phyloP scores from a whole-genome alignment of 2,113 vertebrate genomes.

The Sebastes fasciatus region DNA sequence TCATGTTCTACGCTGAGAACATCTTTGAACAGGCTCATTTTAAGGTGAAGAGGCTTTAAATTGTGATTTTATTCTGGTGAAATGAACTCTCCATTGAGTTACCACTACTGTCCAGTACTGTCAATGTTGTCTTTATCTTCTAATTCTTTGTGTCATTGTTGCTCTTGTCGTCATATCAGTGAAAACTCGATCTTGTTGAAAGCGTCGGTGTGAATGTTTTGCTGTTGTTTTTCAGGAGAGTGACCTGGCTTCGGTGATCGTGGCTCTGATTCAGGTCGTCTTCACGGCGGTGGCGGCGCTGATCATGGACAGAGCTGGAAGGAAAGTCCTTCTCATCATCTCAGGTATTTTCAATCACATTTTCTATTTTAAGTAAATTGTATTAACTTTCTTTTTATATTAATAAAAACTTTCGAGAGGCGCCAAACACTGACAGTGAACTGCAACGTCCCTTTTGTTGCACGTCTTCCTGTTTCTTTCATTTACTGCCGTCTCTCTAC shows the following conservation, averaged over 20 bases:
- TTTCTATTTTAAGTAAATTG: not conserved
- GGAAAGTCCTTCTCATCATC: slow-evolving; percentile 89
- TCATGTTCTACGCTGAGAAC: slow-evolving; percentile 95
- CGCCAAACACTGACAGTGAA: too few relatives aligned
- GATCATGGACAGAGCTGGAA: slow-evolving; percentile 91
- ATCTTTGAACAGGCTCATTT: slow-evolving; percentile 93
- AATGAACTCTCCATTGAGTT: not conserved
- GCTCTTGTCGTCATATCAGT: not conserved
- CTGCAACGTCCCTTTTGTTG: too few relatives aligned
- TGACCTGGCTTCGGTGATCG: slow-evolving; percentile 88
- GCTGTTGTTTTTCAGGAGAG: slow-evolving; percentile 84
- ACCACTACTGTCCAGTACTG: not conserved
- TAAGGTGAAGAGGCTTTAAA: slow-evolving; percentile 80
- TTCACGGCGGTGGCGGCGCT: slow-evolving; percentile 90
- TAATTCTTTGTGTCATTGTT: not conserved
- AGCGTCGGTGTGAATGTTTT: not conserved
- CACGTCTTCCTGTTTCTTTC: too few relatives aligned
- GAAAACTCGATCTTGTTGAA: not conserved
- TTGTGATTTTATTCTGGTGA: not conserved
- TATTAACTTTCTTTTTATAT: too few relatives aligned
- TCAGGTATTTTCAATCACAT: slow-evolving; percentile 83
- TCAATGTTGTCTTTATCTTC: not conserved
- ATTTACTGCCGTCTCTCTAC: too few relatives aligned
- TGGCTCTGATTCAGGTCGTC: slow-evolving; percentile 90
- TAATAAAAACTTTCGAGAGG: too few relatives aligned